Percentiles rank a stretch among this genome's conserved stretches.
These are phyloP conservation scores for Pachyuromys duprasi DNA, from an alignment of 2,797 vertebrate species.

Conservation along the genomic window DNA sequence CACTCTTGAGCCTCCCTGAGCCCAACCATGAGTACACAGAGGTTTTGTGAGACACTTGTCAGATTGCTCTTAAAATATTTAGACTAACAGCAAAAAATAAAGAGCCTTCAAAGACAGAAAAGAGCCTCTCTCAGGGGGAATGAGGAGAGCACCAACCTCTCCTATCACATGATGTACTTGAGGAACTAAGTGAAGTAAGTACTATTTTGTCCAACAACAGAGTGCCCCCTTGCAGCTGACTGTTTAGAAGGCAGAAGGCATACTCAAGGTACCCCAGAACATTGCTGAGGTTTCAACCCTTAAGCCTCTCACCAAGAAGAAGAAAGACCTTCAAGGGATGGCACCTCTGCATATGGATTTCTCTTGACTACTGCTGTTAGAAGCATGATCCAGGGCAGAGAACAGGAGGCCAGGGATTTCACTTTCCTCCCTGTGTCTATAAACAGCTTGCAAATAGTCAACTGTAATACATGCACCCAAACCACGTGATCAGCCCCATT, in stretches of 20 bases:
- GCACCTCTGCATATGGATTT: no score
- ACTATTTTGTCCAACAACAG: not conserved
- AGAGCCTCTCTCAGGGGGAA: not conserved
- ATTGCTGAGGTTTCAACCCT: no score
- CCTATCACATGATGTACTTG: not conserved
- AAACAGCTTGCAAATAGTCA: not conserved
- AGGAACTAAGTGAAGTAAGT: not conserved
- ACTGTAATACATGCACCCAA: no score
- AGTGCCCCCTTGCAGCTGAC: no score
- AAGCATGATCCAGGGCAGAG: not conserved
- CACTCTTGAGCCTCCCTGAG: rapidly evolving
- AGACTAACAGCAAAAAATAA: not conserved
- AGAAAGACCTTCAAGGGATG: not conserved
- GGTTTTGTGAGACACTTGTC: not conserved
- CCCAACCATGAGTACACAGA: not conserved
- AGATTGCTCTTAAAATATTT: not conserved
- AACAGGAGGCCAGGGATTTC: not conserved
- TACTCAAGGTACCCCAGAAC: no score
- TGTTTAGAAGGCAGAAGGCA: not conserved
- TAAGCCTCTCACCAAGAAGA: not conserved
- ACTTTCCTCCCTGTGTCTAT: no score
- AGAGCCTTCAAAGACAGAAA: not conserved
- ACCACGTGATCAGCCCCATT: not conserved
- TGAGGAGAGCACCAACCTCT: not conserved
- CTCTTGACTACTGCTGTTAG: no score